Evolutionary conservation across 2,113 vertebrate species (phyloP).

Genomic region (Microcebus ravelobensis): DNA sequence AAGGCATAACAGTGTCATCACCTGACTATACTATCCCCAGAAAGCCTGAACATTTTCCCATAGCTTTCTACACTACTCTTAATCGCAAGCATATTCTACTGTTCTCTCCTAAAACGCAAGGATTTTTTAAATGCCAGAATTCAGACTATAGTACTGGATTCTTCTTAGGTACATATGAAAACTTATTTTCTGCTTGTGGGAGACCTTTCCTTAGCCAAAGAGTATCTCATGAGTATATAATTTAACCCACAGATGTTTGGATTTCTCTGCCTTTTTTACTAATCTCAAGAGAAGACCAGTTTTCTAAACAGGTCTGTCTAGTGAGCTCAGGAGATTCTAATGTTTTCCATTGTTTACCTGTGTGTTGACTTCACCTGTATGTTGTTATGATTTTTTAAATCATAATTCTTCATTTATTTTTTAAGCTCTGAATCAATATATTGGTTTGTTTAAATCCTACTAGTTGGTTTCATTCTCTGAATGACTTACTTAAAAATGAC

Average conservation of each 20-base stretch:
- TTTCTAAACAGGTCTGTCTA: not conserved
- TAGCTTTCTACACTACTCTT: slow-evolving; percentile 15
- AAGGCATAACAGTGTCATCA: not conserved
- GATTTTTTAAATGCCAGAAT: slow-evolving; percentile 9
- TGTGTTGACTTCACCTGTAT: not conserved
- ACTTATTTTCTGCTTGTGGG: not conserved
- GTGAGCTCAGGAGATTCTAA: not conserved
- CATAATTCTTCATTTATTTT: not conserved
- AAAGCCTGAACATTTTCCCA: not conserved
- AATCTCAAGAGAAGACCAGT: not conserved
- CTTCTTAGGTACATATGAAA: not conserved
- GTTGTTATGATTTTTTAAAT: not conserved
- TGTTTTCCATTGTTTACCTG: not conserved
- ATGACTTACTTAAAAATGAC: not conserved
- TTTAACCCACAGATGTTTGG: not conserved
- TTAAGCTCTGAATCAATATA: not conserved
- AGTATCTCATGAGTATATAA: not conserved
- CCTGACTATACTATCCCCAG: not conserved
- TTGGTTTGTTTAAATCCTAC: not conserved
- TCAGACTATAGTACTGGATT: not conserved
- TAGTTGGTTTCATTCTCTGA: not conserved
- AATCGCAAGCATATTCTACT: not conserved
- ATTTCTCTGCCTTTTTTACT: not conserved
- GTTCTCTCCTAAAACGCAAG: not conserved
- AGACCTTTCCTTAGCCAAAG: not conserved